Evolutionary conservation across 2,888 invertebrate species (phyloP).

Genomic region (Drosophila neutralis): DNA sequence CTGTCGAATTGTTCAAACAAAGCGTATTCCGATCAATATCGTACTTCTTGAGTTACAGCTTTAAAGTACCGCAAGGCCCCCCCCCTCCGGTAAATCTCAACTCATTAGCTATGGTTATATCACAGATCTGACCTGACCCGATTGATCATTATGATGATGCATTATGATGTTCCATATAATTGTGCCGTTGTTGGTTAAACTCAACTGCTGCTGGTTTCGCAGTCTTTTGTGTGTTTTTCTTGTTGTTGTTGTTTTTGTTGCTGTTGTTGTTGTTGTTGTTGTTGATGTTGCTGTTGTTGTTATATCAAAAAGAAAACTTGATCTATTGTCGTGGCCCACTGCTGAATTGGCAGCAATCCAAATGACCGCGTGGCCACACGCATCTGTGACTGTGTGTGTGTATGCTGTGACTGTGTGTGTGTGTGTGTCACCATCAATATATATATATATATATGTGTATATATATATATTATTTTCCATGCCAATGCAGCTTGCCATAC

Average conservation of each 20-base stretch:
- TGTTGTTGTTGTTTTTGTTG: background rate
- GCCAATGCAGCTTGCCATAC: slow-evolving; percentile 41
- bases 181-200: background rate
- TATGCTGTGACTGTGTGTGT: background rate
- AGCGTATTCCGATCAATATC: background rate
- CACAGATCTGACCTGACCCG: background rate
- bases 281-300: background rate
- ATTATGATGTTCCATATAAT: slow-evolving; percentile 6
- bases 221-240: no score
- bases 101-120: background rate
- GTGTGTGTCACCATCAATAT: slow-evolving; percentile 30
- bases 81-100: background rate
- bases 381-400: slow-evolving; percentile 7
- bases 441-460: no score
- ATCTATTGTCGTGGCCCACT: slow-evolving; percentile 12
- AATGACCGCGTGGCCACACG: slow-evolving; percentile 40
- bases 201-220: background rate
- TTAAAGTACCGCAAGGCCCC: background rate
- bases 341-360: slow-evolving; percentile 37
- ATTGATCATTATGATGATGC: background rate
- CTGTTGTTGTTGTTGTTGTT: background rate
- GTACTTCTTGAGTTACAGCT: background rate
- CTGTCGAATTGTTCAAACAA: background rate
- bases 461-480: slow-evolving; percentile 9
- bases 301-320: slow-evolving; percentile 6